A percentile compares a stretch with the other conserved stretches of the same genome.
phyloP scores from a whole-genome alignment of 2,113 vertebrate genomes.

The Cyphomyrus plagiostoma region DNA sequence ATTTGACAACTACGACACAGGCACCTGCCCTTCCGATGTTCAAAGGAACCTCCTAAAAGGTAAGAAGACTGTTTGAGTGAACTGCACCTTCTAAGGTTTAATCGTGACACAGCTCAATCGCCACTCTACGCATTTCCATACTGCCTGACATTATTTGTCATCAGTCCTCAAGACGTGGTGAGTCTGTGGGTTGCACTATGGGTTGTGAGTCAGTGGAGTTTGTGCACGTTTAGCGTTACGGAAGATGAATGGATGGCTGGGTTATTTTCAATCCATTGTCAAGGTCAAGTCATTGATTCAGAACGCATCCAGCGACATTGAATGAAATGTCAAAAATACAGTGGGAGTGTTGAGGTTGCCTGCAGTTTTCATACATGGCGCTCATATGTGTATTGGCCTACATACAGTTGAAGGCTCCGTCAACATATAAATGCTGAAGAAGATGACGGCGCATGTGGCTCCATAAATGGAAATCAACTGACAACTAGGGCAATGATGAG shows the following conservation, averaged over 20 bases:
- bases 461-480: not conserved
- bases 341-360: not conserved
- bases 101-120: not conserved
- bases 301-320: not conserved
- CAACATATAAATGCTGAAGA: not conserved
- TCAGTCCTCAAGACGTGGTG: not conserved
- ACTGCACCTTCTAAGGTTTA: not conserved
- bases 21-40: slow-evolving; percentile 93
- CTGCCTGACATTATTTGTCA: not conserved
- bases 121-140: not conserved
- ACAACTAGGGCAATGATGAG: not conserved
- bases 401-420: not conserved
- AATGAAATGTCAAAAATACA: not conserved
- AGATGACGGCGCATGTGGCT: not conserved
- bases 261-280: not conserved
- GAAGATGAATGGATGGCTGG: not conserved
- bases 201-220: not conserved
- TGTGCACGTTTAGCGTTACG: not conserved
- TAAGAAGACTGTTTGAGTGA: slow-evolving; percentile 34
- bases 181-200: not conserved
- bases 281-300: not conserved
- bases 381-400: not conserved
- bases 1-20: slow-evolving; percentile 84
- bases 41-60: slow-evolving; percentile 80
- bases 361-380: not conserved